phyloP scores from a whole-genome alignment of 1,140 invertebrate species.

The Manduca sexta region DNA sequence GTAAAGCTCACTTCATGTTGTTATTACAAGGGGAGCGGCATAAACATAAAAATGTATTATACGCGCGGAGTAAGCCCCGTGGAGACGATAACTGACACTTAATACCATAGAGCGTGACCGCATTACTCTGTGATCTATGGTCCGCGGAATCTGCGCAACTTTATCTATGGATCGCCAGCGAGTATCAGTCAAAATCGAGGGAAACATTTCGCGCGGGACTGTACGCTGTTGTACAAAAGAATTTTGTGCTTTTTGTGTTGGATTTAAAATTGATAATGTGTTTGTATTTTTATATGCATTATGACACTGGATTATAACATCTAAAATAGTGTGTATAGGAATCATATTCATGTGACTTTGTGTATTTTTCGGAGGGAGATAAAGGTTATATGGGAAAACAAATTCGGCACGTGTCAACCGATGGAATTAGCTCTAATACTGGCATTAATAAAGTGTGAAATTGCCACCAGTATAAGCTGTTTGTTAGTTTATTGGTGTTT shows the following conservation, averaged over 20 bases:
- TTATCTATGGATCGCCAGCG: constrained; percentile 59
- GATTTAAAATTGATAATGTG: constrained; percentile 17
- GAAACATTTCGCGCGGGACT: constrained; percentile 34
- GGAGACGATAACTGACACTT: constrained; percentile 72
- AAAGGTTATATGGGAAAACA: constrained; percentile 62
- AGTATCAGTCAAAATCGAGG: constrained; percentile 52
- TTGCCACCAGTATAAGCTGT: constrained; percentile 58
- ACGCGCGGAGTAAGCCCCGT: constrained; percentile 54
- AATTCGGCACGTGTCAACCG: constrained; percentile 67
- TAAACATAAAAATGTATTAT: constrained; percentile 69
- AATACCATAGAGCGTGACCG: constrained; percentile 72
- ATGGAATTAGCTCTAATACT: constrained; percentile 70
- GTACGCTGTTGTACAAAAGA: constrained; percentile 8
- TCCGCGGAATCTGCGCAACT: constrained; percentile 49
- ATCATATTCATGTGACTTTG: constrained; percentile 29
- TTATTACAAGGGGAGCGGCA: constrained; percentile 65
- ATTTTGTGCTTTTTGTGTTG: constrained; percentile 23
- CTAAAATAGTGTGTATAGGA: constrained; percentile 21
- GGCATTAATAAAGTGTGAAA: constrained; percentile 73
- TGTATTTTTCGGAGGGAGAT: constrained; percentile 23
- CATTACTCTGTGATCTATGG: constrained; percentile 71
- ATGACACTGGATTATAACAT: constrained; percentile 14
- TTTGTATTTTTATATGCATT: constrained; percentile 9
- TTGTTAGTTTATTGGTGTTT: constrained; percentile 32
- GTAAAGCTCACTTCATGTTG: constrained; percentile 70